phyloP scores from a whole-genome alignment of 2,113 vertebrate species.

The Macquaria ambigua region DNA sequence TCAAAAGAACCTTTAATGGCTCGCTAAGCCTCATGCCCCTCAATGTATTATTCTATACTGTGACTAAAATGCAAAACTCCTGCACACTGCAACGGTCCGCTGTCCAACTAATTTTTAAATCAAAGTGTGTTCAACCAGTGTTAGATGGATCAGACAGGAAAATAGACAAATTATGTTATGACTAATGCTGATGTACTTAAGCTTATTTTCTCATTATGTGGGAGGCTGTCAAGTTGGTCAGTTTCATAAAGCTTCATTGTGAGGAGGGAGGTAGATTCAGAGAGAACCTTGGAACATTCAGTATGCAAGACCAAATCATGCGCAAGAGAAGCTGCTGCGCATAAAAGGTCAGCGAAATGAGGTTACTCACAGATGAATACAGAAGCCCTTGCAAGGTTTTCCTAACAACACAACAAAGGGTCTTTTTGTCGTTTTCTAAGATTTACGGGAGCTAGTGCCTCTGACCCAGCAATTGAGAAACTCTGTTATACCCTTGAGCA shows the following conservation, averaged over 20 bases:
- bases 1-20: conserved; percentile 9
- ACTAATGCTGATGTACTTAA: conserved; percentile 43
- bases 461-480: conserved; percentile 9
- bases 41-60: background rate
- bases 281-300: conserved; percentile 39
- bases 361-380: conserved; percentile 34
- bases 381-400: conserved; percentile 29
- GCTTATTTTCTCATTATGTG: conserved; percentile 44
- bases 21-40: background rate
- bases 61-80: conserved; percentile 21
- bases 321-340: conserved; percentile 16
- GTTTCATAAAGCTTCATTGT: conserved; percentile 36
- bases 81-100: background rate
- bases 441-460: conserved; percentile 14
- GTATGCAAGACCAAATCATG: conserved; percentile 22
- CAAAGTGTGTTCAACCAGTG: conserved; percentile 13
- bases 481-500: conserved; percentile 41
- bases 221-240: conserved; percentile 32
- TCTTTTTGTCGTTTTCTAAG: background rate
- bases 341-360: conserved; percentile 36
- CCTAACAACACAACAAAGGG: conserved; percentile 10
- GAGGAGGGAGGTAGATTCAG: conserved; percentile 40
- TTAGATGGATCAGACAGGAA: conserved; percentile 10
- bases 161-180: conserved; percentile 33
- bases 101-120: conserved; percentile 12